phyloP scores from a whole-genome alignment of 2,797 vertebrate species.

The Vultur gryphus region DNA sequence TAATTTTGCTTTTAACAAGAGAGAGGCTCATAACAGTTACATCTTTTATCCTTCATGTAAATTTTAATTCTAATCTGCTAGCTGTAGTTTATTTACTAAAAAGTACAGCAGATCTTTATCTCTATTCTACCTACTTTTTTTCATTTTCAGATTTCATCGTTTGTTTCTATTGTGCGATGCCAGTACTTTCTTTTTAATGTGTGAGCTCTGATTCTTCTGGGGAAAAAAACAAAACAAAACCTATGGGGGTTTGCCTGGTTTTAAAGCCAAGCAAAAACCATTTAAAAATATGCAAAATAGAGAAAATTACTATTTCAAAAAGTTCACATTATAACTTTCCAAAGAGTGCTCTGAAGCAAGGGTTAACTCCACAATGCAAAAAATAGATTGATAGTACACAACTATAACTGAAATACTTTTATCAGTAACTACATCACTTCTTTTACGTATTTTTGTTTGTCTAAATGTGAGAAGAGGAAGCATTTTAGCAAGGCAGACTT shows the following conservation, averaged over 20 bases:
- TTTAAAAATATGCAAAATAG: background rate
- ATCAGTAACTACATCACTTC: background rate
- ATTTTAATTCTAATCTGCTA: background rate
- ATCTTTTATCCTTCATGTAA: background rate
- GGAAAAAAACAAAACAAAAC: background rate
- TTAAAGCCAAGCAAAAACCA: fast-evolving
- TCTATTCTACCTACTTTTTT: background rate
- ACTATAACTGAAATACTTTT: background rate
- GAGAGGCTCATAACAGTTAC: background rate
- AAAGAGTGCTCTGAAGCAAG: background rate
- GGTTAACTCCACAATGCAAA: background rate
- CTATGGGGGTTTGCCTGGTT: background rate
- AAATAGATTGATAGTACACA: background rate
- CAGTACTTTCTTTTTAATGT: background rate
- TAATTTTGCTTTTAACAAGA: background rate
- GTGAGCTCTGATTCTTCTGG: background rate
- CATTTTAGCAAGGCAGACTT: background rate
- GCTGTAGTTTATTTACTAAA: background rate
- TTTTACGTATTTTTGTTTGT: background rate
- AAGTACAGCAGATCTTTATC: background rate
- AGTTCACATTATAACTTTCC: background rate
- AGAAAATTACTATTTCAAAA: background rate
- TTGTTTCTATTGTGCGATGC: background rate
- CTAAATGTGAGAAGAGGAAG: background rate
- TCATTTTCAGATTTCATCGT: background rate